Conservation (phyloP, 2,797 vertebrate genomes). For the Pseudocheirus occidentalis region DNA sequence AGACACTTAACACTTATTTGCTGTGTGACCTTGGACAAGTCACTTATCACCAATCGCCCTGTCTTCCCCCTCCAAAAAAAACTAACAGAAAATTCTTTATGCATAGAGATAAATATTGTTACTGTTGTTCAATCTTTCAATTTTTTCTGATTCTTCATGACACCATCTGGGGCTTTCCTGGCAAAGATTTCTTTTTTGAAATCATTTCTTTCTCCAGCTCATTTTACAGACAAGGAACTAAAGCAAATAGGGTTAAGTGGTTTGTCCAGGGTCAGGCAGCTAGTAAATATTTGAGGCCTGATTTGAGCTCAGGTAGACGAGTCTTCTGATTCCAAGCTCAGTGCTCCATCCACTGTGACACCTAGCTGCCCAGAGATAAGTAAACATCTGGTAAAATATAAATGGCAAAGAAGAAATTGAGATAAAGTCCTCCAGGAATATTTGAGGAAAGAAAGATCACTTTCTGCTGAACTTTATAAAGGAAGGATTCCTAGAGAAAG, state of each 20-base stretch:
- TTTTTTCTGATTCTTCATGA: neutral
- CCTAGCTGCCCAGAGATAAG: neutral
- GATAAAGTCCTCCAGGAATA: neutral
- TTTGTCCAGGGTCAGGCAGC: neutral
- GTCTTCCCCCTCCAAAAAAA: no score
- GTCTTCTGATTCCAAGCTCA: neutral
- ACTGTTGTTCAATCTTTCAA: neutral
- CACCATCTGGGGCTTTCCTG: neutral
- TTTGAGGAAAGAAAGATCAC: neutral
- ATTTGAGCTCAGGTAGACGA: neutral
- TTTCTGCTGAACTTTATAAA: neutral
- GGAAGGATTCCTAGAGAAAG: neutral
- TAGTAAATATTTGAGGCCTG: neutral
- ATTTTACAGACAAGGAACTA: neutral
- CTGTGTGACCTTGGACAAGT: no score
- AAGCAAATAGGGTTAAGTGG: neutral
- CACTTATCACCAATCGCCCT: no score
- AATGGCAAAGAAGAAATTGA: neutral
- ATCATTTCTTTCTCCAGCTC: neutral
- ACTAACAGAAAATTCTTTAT: neutral
- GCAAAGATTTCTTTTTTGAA: no score
- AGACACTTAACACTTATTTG: no score
- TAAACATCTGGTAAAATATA: neutral
- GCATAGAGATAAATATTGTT: neutral
- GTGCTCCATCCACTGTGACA: neutral